Conservation (phyloP, 2,113 vertebrate genomes). For the Pleuronectes platessa region DNA sequence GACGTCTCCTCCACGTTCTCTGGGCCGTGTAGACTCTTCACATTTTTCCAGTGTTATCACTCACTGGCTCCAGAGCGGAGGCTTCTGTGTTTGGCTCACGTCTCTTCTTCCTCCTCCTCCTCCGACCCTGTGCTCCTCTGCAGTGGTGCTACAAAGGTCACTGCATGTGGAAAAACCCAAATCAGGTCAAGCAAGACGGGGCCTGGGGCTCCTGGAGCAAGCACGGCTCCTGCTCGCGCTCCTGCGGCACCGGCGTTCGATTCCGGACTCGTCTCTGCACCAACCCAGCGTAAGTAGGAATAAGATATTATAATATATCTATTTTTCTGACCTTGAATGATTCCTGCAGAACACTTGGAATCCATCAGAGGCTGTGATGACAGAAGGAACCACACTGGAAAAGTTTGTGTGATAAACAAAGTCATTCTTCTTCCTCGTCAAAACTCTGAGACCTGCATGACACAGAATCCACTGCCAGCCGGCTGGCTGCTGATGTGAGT, state of each 20-base stretch:
- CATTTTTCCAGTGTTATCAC: background rate
- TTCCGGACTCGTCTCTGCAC: constrained; percentile 95
- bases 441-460: too few relatives aligned
- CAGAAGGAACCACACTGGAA: too few relatives aligned
- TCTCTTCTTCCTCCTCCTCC: background rate
- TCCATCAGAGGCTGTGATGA: too few relatives aligned
- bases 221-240: constrained; percentile 93
- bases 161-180: constrained; percentile 97
- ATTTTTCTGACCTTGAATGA: too few relatives aligned
- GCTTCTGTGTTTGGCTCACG: background rate
- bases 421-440: too few relatives aligned
- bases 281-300: constrained; percentile 86
- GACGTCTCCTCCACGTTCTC: constrained; percentile 1
- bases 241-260: constrained; percentile 93
- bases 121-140: background rate
- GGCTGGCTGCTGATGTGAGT: too few relatives aligned
- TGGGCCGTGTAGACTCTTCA: background rate
- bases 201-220: constrained; percentile 94
- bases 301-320: too few relatives aligned
- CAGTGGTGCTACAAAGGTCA: constrained; percentile 99
- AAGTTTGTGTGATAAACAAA: too few relatives aligned
- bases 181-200: constrained; percentile 94
- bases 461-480: too few relatives aligned
- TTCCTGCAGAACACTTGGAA: too few relatives aligned
- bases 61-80: background rate